Percentiles rank a stretch among this genome's conserved stretches.
Conservation (phyloP, 2,888 invertebrate species). For the Nomada ruficornis region DNA sequence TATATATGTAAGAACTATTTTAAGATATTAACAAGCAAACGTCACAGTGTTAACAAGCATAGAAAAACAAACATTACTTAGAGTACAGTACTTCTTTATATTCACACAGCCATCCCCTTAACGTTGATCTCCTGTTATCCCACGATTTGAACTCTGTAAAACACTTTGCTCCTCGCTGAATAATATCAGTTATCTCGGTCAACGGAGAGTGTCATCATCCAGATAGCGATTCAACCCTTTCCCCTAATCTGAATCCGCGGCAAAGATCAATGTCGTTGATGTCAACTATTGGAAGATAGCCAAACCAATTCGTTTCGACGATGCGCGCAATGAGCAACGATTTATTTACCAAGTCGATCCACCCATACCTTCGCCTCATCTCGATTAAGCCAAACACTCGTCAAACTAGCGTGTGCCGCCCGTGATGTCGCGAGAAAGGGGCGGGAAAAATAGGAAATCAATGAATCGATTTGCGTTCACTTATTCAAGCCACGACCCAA, state of each 20-base stretch:
- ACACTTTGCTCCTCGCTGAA: no score
- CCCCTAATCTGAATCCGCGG: conserved; percentile 67
- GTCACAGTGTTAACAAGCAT: no score
- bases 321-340: conserved; percentile 73
- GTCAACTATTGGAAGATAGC: conserved; percentile 68
- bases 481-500: conserved; percentile 48
- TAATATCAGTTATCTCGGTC: no score
- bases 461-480: conserved; percentile 49
- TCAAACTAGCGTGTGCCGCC: background rate
- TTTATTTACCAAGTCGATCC: conserved; percentile 71
- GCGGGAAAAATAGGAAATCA: conserved; percentile 49
- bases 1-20: background rate
- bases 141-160: no score
- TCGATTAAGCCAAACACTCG: conserved; percentile 55
- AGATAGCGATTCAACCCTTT: conserved; percentile 30
- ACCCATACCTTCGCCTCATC: conserved; percentile 43
- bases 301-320: conserved; percentile 72
- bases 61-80: background rate
- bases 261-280: conserved; percentile 71
- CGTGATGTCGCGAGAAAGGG: background rate
- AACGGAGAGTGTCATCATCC: background rate
- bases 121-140: background rate
- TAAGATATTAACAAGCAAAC: background rate
- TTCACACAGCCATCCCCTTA: background rate
- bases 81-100: background rate